These are phyloP conservation scores for Pammene fasciana DNA, from an alignment of 2,888 invertebrate genomes.

Conservation along the genomic window DNA sequence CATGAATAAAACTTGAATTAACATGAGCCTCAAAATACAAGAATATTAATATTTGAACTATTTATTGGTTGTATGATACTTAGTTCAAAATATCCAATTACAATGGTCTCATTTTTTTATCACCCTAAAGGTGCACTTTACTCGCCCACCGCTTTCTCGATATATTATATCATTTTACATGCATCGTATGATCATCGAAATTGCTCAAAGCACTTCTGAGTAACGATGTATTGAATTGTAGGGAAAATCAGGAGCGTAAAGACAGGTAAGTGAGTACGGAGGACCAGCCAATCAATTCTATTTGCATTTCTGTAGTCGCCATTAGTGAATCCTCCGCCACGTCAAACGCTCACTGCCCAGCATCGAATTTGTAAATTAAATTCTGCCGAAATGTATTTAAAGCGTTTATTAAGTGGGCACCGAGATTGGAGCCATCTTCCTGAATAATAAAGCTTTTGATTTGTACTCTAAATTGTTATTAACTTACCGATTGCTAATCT, in stretches of 20 bases:
- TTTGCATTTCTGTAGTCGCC: slow-evolving; percentile 67
- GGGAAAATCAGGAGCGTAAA: slow-evolving; percentile 45
- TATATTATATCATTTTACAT: slow-evolving; percentile 21
- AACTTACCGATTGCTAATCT: slow-evolving; percentile 53
- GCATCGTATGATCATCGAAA: slow-evolving; percentile 20
- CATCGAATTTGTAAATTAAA: slow-evolving; percentile 47
- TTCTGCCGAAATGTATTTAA: slow-evolving; percentile 59
- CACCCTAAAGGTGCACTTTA: background rate
- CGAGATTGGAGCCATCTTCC: slow-evolving; percentile 50
- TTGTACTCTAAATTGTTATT: slow-evolving; percentile 59
- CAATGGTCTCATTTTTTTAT: background rate
- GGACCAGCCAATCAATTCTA: slow-evolving; percentile 65
- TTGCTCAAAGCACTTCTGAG: slow-evolving; percentile 29
- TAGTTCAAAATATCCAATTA: no score
- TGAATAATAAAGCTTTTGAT: slow-evolving; percentile 57
- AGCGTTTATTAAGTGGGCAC: slow-evolving; percentile 57
- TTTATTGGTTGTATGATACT: no score
- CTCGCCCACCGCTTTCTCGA: slow-evolving; percentile 6
- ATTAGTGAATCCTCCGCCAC: slow-evolving; percentile 57
- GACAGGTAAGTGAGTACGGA: slow-evolving; percentile 51
- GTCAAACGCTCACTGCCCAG: slow-evolving; percentile 44
- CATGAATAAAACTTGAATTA: no score
- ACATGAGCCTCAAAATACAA: no score
- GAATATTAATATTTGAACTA: no score
- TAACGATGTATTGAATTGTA: slow-evolving; percentile 39